Base-by-base conservation (phyloP, 2,797 vertebrate genomes). In the Enteromius fasciolatus region DNA sequence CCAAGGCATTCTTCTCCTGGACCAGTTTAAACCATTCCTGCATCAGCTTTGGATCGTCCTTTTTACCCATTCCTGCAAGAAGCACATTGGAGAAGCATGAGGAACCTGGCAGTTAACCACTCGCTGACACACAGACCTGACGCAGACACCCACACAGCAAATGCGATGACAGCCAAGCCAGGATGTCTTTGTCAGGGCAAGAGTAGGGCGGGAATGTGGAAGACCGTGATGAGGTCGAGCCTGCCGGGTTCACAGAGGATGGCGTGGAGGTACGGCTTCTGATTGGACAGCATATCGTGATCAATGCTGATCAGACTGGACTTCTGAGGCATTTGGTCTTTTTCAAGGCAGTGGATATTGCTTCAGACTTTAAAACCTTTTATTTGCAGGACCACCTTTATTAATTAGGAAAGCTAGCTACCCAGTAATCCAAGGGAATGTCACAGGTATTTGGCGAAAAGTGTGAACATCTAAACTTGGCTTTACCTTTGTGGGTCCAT, bases 11-110 rank as follows among this genome's bases (percentile, higher is more conserved):
- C 90, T 99, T 99, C 94, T 99, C 98, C 91, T 99, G 98, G 67
- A 99, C 98, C 91, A 99, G 93, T 86, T 97, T 97, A 94, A 99
- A 99, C 98, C 98, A 99, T 89, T 99, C 98, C 84, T 99, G 98
- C 98, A 99, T 99, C 86, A 99, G 93, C 88, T 97, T 97, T 76
- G 98, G 98, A 86, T 99, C 98, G n/a, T 99, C 98, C 87, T 99
- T 99, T 93, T 99, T 99, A 76, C 98, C 97, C 97, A 99, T 98
- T 89, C 98, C 98, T 99, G 95, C 78, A 89, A 88, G 85, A 82
- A 57, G 70, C 77, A 80, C 80, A 70, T 84, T 76, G 85, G 84
- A 78, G 88, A 50, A 86, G 77, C 54, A 82, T 20, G 61, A 85
- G 84, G 9, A 82, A 64, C 33, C 76, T 63, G 57, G 1, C 23